These are phyloP conservation scores for Tenualosa ilisha DNA, from an alignment of 2,797 vertebrate species.

Conservation along the genomic window DNA sequence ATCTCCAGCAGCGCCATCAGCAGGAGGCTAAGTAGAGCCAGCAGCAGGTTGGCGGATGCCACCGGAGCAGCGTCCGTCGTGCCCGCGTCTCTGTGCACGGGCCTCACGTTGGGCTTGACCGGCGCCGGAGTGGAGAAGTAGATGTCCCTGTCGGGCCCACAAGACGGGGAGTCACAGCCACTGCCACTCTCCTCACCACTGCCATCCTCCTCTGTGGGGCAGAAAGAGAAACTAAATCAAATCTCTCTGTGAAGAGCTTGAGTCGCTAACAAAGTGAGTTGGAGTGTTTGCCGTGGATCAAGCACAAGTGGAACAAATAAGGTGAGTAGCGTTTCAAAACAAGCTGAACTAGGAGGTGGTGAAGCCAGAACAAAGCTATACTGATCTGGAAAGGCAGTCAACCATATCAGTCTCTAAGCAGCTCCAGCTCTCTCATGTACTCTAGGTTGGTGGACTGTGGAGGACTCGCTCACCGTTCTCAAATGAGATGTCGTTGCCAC, in stretches of 20 bases:
- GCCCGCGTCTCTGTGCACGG: neutral
- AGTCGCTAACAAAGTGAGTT: too few species aligned
- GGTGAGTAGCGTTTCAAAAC: too few species aligned
- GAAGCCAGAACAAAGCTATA: neutral
- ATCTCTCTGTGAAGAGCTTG: too few species aligned
- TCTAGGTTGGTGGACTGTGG: neutral
- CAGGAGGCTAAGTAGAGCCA: conserved; percentile 64
- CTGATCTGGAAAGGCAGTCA: neutral
- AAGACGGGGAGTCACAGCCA: conserved; percentile 82
- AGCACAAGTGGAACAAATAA: too few species aligned
- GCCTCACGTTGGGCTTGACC: neutral
- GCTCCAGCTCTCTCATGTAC: too few species aligned
- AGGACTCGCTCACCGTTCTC: conserved; percentile 77
- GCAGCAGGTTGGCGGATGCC: conserved; percentile 57
- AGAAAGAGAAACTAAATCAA: neutral
- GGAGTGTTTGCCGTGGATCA: too few species aligned
- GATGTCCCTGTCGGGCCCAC: conserved; percentile 77
- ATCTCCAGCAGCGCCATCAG: conserved; percentile 65
- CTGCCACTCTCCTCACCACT: conserved; percentile 92
- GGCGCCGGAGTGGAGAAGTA: conserved; percentile 80
- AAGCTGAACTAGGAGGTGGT: too few species aligned
- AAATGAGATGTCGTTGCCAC: conserved; percentile 85
- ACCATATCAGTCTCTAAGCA: too few species aligned
- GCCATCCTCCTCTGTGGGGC: conserved; percentile 71
- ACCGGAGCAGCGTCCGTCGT: neutral